Conservation (phyloP, 2,113 vertebrate species). For the Neomonachus schauinslandi region DNA sequence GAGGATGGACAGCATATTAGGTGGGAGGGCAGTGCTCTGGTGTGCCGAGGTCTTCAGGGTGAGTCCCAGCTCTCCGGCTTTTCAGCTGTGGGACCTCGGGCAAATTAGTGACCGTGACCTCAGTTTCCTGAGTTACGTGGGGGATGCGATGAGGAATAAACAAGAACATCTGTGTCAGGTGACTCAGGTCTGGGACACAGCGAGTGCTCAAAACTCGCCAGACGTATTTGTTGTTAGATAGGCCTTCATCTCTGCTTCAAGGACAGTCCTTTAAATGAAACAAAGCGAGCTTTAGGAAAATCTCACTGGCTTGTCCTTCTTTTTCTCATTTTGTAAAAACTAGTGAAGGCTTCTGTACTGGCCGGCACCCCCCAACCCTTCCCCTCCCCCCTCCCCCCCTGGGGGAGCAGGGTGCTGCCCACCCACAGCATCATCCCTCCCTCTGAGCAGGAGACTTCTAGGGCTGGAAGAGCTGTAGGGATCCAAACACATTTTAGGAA, state of each 20-base stretch:
- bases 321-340: slow-evolving; percentile 14
- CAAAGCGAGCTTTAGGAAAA: neutral
- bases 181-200: neutral
- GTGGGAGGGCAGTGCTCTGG: neutral
- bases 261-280: neutral
- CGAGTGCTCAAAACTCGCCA: neutral
- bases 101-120: neutral
- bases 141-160: neutral
- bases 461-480: neutral
- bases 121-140: neutral
- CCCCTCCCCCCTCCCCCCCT: neutral
- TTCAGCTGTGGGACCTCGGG: neutral
- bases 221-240: neutral
- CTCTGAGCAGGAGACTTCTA: neutral
- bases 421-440: too few relatives aligned
- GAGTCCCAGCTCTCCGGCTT: neutral
- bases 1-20: neutral
- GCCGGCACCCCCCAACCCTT: neutral
- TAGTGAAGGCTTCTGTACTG: neutral
- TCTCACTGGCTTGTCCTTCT: neutral
- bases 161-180: neutral
- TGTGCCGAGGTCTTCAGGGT: neutral
- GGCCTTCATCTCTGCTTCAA: neutral
- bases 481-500: neutral
- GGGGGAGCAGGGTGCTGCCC: too few relatives aligned